Evolutionary conservation across 2,113 vertebrate species (phyloP), one percentile per base, ranked within the genome.

Genomic region (Blennius ocellaris): DNA sequence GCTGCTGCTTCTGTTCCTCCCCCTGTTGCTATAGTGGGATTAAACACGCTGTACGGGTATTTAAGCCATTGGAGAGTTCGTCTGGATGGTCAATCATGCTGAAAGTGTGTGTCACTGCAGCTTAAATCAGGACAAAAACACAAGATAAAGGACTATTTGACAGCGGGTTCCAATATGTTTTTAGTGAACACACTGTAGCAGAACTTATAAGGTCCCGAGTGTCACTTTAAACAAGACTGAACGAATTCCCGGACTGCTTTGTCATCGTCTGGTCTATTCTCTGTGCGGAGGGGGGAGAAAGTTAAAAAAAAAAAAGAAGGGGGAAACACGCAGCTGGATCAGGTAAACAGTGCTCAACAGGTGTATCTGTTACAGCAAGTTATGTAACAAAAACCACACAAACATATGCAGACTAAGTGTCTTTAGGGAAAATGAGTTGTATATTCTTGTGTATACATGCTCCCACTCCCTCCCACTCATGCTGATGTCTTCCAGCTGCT

Each of bases 401-500:
- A 58, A 44, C 36, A 41, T 49, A 39, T 53, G 37, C 49, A 49
- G n/a, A 44, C 54, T 36, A 30, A 66, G 6, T 51, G 17, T 63
- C 64, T 51, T 59, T 1, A 56, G 66, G 69, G 74, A 37, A 71
- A 75, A 78, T 76, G 50, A 63, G 71, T 81, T 69, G 74, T 78
- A 74, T 76, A 80, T 86, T 8, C 51, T 14, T 38, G 11, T 78
- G 54, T 86, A 78, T 65, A 85, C 56, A 66, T 47, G 78, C 67
- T 66, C 66, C 80, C 52, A 71, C 71, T 75, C 54, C 44, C 52
- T 71, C 57, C 45, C 63, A 54, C 75, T 58, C 67, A 75, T 53
- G 0, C 40, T 88, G 83, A 92, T 88, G 60, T 76, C 45, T 87
- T 76, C 85, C 90, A 92, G 87, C 84, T 92, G 89, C 56, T 21